Evolutionary conservation across 2,888 invertebrate genomes (phyloP), one percentile per base, ranked within the genome.

Genomic region (Mesopsocus fuscifrons): DNA sequence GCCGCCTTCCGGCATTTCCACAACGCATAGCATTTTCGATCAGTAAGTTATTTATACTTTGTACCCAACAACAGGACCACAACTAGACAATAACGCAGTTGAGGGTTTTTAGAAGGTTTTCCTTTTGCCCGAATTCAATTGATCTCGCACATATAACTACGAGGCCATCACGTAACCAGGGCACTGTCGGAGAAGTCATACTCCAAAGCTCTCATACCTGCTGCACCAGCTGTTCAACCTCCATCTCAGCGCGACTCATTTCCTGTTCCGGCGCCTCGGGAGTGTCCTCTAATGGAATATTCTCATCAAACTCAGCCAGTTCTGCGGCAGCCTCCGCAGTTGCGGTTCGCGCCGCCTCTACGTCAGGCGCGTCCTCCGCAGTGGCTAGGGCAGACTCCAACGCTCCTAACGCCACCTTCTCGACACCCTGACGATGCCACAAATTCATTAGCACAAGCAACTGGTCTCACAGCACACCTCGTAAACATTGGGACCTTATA

Each of bases 281-380:
- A 18, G 55, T 58, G 2, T 65, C 65, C 45, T 83, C 83, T 50
- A 88, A 69, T 35, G 92, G 91, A 63, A 89, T 83, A 54, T 76
- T 82, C 64, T 95, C 94, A 65, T 94, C 94, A 65, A 94, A 94
- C 65, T 94, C 94, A 1, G 87, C 91, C 50, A 92, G 69, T 61
- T 89, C 88, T 11, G 82, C 82, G 48, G 79, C 78, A 31, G 77
- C 84, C 64, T 95, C 94, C 3, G 85, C 88, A 54, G 83, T 81
- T 2, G 91, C 91, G 1, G 78, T 82, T 54, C 72, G 74, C 1
- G 91, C 88, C 6, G 94, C 94, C 52, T 79, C 77, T 16, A 88
- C 91, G 65, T 95, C 95, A 45, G 82, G 81, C 58, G 91, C 94
- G 63, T 95, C 95, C 63, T 95, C 94, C 41, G 84, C 91, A 42